These are phyloP conservation scores for Melanotaenia nigrans DNA, from an alignment of 2,797 vertebrate species.

Conservation along the genomic window DNA sequence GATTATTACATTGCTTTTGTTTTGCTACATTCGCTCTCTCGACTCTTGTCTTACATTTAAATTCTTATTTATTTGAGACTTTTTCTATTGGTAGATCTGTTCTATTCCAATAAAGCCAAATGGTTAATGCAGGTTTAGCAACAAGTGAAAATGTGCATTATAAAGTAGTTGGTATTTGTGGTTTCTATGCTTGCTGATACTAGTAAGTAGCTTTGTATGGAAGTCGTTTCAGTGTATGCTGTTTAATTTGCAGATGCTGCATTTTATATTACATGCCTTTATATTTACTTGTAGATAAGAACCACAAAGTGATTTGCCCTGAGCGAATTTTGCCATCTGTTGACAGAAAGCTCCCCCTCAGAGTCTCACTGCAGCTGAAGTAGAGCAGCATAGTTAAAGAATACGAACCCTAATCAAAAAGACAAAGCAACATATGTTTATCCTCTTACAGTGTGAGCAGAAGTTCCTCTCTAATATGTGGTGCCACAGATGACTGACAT, in stretches of 20 bases:
- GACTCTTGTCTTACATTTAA: not conserved
- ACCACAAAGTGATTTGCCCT: conserved; percentile 67
- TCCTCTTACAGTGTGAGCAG: conserved; percentile 74
- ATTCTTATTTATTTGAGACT: not conserved
- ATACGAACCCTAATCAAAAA: conserved; percentile 75
- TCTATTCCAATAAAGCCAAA: conserved; percentile 60
- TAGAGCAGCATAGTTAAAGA: conserved; percentile 71
- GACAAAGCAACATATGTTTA: conserved; percentile 84
- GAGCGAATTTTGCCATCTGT: conserved; percentile 77
- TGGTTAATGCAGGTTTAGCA: conserved; percentile 61
- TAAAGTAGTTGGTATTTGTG: conserved; percentile 48
- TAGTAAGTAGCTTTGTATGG: conserved; percentile 53
- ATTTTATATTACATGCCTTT: conserved; percentile 53
- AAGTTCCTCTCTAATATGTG: conserved; percentile 79
- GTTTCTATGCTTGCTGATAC: conserved; percentile 19
- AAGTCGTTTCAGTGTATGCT: conserved; percentile 46
- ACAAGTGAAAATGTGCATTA: conserved; percentile 51
- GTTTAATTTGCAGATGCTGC: conserved; percentile 58
- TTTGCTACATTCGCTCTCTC: not conserved
- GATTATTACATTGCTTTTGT: conserved; percentile 18
- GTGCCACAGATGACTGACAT: conserved; percentile 90
- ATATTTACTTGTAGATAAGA: conserved; percentile 65
- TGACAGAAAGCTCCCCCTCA: conserved; percentile 64
- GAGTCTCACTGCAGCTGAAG: conserved; percentile 66
- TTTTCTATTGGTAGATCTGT: conserved; percentile 19